Evolutionary conservation across 2,888 invertebrate species (phyloP).

Genomic region (Prostheceraeus crozeri): DNA sequence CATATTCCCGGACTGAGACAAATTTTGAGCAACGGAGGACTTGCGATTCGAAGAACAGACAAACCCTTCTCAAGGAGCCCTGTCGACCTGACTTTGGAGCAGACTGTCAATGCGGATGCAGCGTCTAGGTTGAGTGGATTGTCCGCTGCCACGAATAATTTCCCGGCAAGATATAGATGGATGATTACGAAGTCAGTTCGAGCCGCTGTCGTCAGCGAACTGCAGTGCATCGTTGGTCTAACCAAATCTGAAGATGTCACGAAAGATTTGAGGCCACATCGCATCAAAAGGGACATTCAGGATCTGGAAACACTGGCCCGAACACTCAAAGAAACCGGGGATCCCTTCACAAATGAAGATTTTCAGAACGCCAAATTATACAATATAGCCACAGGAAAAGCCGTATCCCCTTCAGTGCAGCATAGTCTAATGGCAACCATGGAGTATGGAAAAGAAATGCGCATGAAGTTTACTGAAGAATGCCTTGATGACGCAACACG

Average conservation of each 20-base stretch:
- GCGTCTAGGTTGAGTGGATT: conserved; percentile 1
- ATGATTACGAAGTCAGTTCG: conserved; percentile 15
- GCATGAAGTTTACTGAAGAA: no score
- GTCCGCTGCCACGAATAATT: not conserved
- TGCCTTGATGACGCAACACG: no score
- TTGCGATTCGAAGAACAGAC: not conserved
- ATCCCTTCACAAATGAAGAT: no score
- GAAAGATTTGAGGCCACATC: conserved; percentile 10
- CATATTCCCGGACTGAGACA: conserved; percentile 21
- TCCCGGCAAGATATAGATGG: not conserved
- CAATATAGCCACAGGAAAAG: no score
- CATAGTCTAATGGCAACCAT: no score
- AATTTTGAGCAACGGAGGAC: conserved; percentile 10
- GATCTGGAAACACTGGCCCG: conserved; percentile 32
- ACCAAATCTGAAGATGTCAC: not conserved
- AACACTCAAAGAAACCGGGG: conserved; percentile 31
- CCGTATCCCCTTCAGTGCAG: no score
- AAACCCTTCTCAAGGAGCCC: not conserved
- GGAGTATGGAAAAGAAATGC: no score
- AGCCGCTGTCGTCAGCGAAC: conserved; percentile 2
- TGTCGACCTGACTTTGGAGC: conserved; percentile 20
- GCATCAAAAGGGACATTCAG: conserved; percentile 10
- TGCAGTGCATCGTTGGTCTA: conserved; percentile 32
- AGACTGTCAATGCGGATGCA: conserved; percentile 13
- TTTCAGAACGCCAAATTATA: no score